These are phyloP conservation scores for Episyrphus balteatus DNA, from an alignment of 1,140 invertebrate species.

Conservation along the genomic window DNA sequence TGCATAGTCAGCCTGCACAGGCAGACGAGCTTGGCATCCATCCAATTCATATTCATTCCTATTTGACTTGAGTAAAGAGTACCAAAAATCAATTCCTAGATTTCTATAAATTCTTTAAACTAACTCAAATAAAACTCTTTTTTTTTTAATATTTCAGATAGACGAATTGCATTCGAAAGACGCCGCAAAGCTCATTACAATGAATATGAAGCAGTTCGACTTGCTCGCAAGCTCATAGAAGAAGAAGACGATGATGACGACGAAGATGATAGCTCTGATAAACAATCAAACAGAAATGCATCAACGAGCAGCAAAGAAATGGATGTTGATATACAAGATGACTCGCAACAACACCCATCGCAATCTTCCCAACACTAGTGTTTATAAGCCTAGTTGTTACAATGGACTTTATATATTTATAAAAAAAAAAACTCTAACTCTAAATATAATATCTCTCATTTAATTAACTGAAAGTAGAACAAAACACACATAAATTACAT, in stretches of 20 bases:
- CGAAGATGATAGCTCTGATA: constrained; percentile 42
- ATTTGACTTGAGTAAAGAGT: too few relatives aligned
- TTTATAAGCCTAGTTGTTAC: not conserved
- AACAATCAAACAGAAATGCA: constrained; percentile 9
- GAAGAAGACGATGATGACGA: constrained; percentile 82
- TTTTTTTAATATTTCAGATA: constrained; percentile 40
- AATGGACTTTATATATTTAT: too few relatives aligned
- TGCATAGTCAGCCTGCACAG: too few relatives aligned
- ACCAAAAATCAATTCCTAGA: too few relatives aligned
- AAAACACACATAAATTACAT: too few relatives aligned
- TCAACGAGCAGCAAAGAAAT: not conserved
- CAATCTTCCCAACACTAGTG: not conserved
- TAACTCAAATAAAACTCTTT: constrained; percentile 3
- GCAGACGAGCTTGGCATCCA: too few relatives aligned
- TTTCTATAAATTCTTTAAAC: too few relatives aligned
- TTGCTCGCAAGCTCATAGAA: constrained; percentile 78
- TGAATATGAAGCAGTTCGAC: constrained; percentile 86
- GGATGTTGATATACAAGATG: not conserved
- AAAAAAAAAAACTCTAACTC: too few relatives aligned
- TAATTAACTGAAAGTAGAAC: too few relatives aligned
- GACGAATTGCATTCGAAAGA: constrained; percentile 69
- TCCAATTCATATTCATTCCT: too few relatives aligned
- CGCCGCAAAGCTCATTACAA: constrained; percentile 96
- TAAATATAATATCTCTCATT: too few relatives aligned
- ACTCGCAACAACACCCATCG: not conserved